Evolutionary conservation across 2,113 vertebrate species (phyloP).

Genomic region (Heteronetta atricapilla): DNA sequence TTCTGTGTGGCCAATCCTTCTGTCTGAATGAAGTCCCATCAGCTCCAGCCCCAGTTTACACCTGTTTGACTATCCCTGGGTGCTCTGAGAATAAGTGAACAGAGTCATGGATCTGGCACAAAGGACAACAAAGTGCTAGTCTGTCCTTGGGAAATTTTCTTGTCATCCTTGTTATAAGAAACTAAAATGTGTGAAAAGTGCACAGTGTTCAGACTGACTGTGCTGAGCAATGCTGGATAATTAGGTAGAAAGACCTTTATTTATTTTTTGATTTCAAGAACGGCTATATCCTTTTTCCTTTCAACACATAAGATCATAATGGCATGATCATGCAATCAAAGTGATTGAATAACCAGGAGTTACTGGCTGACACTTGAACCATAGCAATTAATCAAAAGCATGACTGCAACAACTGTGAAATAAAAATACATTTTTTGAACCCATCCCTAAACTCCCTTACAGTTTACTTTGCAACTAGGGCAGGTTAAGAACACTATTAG

Average conservation of each 20-base stretch:
- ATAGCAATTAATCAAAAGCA: conserved; percentile 41
- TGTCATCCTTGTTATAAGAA: not conserved
- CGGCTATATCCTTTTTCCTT: not conserved
- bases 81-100: not conserved
- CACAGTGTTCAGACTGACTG: not conserved
- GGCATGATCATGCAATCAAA: conserved; percentile 12
- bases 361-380: conserved; percentile 39
- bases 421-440: not conserved
- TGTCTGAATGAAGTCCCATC: not conserved
- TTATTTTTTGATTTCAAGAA: conserved; percentile 1
- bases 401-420: not conserved
- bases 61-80: not conserved
- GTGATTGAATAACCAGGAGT: conserved; percentile 55
- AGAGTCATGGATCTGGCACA: not conserved
- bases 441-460: not conserved
- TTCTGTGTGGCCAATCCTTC: not conserved
- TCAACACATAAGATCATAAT: not conserved
- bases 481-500: not conserved
- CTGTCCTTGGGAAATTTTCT: not conserved
- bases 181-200: not conserved
- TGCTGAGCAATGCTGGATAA: not conserved
- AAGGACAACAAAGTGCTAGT: not conserved
- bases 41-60: not conserved
- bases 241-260: not conserved
- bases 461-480: not conserved